Evolutionary conservation across 2,888 invertebrate genomes (phyloP).

Genomic region (Arctia plantaginis): DNA sequence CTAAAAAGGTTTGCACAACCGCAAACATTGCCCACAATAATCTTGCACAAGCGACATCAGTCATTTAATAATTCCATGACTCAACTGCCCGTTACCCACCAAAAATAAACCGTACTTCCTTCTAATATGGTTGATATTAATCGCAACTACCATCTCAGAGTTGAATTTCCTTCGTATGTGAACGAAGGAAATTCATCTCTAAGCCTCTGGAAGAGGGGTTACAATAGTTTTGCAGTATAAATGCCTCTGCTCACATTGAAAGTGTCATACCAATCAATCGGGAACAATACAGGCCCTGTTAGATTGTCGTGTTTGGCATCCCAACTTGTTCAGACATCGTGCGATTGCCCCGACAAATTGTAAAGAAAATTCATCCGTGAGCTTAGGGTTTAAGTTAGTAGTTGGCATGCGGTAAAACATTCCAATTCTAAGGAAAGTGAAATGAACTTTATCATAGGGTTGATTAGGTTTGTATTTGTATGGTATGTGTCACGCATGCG

Average conservation of each 20-base stretch:
- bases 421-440: conserved; percentile 12
- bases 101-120: conserved; percentile 25
- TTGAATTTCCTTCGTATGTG: conserved; percentile 23
- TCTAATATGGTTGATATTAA: conserved; percentile 29
- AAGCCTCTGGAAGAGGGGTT: conserved; percentile 30
- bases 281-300: background rate
- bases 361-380: conserved; percentile 20
- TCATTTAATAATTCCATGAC: conserved; percentile 37
- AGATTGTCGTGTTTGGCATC: conserved; percentile 4
- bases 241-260: conserved; percentile 3
- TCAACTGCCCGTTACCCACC: conserved; percentile 3
- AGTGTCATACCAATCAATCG: conserved; percentile 8
- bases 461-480: conserved; percentile 36
- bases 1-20: conserved; percentile 3
- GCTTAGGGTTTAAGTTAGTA: conserved; percentile 27
- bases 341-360: conserved; percentile 9
- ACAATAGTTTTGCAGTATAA: conserved; percentile 34
- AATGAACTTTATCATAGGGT: conserved; percentile 21
- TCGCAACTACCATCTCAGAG: conserved; percentile 17
- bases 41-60: conserved; percentile 29
- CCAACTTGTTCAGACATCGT: conserved; percentile 4
- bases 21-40: conserved; percentile 27
- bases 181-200: conserved; percentile 41
- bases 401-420: conserved; percentile 55
- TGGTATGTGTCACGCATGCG: conserved; percentile 70